A percentile compares a stretch with the other conserved stretches of the same genome.
Conservation (phyloP, 2,797 vertebrate genomes). For the Stomatorhinus walkeri region DNA sequence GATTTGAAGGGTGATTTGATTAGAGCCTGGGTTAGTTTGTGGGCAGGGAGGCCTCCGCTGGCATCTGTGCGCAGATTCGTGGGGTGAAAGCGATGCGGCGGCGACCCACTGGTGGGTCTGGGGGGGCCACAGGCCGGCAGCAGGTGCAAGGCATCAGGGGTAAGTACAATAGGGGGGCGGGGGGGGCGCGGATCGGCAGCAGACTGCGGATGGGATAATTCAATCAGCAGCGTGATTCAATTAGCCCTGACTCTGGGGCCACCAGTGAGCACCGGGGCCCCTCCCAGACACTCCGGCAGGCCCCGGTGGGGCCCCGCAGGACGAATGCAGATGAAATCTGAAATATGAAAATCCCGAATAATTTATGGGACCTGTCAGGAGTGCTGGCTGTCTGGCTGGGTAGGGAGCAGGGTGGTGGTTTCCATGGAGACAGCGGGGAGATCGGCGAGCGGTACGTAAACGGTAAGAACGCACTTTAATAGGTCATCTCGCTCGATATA, state of each 20-base stretch:
- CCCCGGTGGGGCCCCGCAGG: conserved; percentile 70
- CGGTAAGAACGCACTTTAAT: conserved; percentile 24
- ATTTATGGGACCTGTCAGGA: conserved; percentile 99
- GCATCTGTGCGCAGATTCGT: conserved; percentile 94
- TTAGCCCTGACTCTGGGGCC: conserved; percentile 95
- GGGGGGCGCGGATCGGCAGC: conserved; percentile 99
- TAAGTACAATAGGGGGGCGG: conserved; percentile 99
- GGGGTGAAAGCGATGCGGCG: conserved; percentile 45
- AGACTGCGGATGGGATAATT: conserved; percentile 99
- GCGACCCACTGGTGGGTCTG: conserved; percentile 63
- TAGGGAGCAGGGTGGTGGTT: conserved; percentile 49
- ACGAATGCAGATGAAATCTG: conserved; percentile 99
- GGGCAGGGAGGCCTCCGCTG: conserved; percentile 72
- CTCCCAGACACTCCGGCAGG: conserved; percentile 67
- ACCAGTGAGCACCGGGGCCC: conserved; percentile 71
- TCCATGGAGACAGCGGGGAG: conserved; percentile 72
- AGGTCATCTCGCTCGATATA: neutral
- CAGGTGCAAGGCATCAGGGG: conserved; percentile 96
- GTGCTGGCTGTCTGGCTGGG: conserved; percentile 63
- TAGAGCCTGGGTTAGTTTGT: conserved; percentile 42
- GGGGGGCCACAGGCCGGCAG: conserved; percentile 79
- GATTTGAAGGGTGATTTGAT: conserved; percentile 37
- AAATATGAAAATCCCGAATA: conserved; percentile 99
- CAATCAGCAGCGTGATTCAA: conserved; percentile 98
- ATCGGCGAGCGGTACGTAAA: conserved; percentile 33